Evolutionary conservation across 23 tunicate genomes (phyloP), one percentile per base, ranked within the genome.

Genomic region (Pegea sp.): DNA sequence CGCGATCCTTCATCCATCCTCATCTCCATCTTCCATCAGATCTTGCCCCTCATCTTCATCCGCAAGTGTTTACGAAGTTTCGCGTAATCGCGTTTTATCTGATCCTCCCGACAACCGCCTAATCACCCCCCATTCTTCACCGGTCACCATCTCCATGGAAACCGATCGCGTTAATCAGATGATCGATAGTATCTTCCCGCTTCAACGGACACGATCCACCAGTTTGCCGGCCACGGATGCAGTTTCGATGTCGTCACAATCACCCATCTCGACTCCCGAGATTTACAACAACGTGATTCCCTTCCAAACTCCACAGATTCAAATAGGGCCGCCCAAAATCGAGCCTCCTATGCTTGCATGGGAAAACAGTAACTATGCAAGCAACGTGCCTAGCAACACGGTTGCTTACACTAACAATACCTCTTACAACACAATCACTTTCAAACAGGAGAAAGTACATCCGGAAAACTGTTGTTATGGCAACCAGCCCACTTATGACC

Each of bases 1-100:
- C 26, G 84, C 70, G n/a, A 58, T 84, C 34, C 74, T 84, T 26
- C 95, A 84, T 56, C 81, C 76, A 8, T 49, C 86, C n/a, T 67
- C 84, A n/a, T 60, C 92, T 3, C 50, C 76, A 1, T 26, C 29
- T n/a, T 34, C 64, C 28, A 49, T 56, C 24, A 42, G 25, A 42
- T 33, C 70, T 16, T 34, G 54, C 34, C 33, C 81, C 3, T 19
- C 53, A 4, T 49, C 71, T 28, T 38, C 72, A 1, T 64, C 76
- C 22, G 24, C 61, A n/a, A 59, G 51, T 29, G 13, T 57, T 16
- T 33, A 26, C 49, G 42, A 30, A 23, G 62, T 32, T 52, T 32
- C 56, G 28, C 58, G 75, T n/a, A 29, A 63, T 8, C 56, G 80
- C 28, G 55, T 64, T 28, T 42, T 62, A 5, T 72, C 80, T 29